Conservation (phyloP, 2,113 vertebrate species). For the Malurus cyaneus region DNA sequence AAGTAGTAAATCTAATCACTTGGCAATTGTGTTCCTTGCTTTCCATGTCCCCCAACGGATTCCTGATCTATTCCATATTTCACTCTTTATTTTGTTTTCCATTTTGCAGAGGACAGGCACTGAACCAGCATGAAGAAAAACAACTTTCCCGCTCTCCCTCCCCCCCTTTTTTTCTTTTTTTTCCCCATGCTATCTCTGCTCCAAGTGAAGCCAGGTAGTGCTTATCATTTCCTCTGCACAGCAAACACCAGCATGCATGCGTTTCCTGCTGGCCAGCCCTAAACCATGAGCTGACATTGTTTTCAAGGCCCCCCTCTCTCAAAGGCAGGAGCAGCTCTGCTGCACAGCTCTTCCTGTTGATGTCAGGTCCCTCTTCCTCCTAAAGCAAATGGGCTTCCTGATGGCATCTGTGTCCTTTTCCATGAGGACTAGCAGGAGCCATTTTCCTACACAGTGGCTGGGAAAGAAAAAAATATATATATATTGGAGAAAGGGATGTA, state of each 20-base stretch:
- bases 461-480: neutral
- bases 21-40: neutral
- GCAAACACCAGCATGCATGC: constrained; percentile 55
- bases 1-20: neutral
- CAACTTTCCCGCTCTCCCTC: neutral
- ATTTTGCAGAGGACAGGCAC: constrained; percentile 34
- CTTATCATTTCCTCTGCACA: constrained; percentile 73
- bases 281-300: constrained; percentile 73
- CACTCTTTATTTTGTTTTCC: constrained; percentile 65
- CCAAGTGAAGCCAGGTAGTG: constrained; percentile 71
- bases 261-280: constrained; percentile 73
- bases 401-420: constrained; percentile 69
- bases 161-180: neutral
- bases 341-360: constrained; percentile 80
- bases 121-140: constrained; percentile 47
- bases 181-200: constrained; percentile 2
- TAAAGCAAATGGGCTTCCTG: constrained; percentile 76
- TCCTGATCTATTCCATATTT: constrained; percentile 21
- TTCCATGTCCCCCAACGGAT: neutral
- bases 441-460: neutral
- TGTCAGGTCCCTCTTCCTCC: constrained; percentile 78
- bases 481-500: neutral
- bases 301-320: constrained; percentile 62
- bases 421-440: constrained; percentile 18
- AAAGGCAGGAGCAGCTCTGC: constrained; percentile 59